Base-by-base conservation (phyloP, 2,888 invertebrate species). In the Zeuzera pyrina region DNA sequence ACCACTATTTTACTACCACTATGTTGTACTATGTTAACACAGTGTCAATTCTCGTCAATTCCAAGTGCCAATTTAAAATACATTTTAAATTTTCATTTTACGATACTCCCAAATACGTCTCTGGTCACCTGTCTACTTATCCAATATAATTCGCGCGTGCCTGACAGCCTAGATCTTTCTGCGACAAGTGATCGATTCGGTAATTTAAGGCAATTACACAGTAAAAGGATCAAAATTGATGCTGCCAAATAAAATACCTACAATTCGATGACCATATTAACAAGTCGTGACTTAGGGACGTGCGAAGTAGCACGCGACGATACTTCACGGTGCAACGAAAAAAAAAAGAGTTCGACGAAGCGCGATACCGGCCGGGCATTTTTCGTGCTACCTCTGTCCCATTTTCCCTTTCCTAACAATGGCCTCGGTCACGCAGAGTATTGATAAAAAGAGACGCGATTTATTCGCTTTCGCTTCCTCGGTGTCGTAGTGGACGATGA, bases 391-490 rank as follows among this genome's bases (percentile, higher is more conserved):
- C 54, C 61, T 66, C 57, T 57, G 74, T 69, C 73, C 78, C 49
- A 70, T 77, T 79, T 76, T 74, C 70, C 63, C 67, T 78, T 78
- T 71, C 66, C 64, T 61, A 74, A 81, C 77, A 76, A 76, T 73
- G 68, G 77, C 73, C 69, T 70, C 72, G 68, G 74, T 78, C 77
- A 79, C 79, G 79, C 76, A 67, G 60, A 58, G 54, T 54, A 52
- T 65, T 64, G 61, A 69, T 71, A 69, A 64, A n/a, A 67, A 65
- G 59, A 44, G 44, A 50, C 73, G n/a, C n/a, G 62, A 78, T 77
- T 71, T 74, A 74, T 76, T 72, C 79, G 83, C 83, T 83, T 83
- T 83, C 81, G 77, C 70, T 73, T 74, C 73, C 69, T 58, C 64
- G 49, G 45, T 49, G 57, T 45, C 55, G 53, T 44, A 55, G 51